Percentiles rank a stretch among this genome's conserved stretches.
phyloP scores from a whole-genome alignment of 92 coral and sea anemone species.

The Galaxea fascicularis region DNA sequence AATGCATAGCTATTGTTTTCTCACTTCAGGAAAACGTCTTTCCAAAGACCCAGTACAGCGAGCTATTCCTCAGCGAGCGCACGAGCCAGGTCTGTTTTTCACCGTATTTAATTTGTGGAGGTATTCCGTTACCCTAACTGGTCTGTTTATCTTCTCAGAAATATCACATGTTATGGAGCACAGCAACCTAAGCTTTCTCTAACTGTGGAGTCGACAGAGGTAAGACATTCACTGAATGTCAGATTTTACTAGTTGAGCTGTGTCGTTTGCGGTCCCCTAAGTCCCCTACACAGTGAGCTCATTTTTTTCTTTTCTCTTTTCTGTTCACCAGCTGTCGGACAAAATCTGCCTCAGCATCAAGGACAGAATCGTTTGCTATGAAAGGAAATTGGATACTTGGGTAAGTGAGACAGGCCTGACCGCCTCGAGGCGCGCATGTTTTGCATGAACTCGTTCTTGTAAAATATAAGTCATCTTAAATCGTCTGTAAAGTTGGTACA shows the following conservation, averaged over 20 bases:
- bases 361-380: constrained; percentile 84
- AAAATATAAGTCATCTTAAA: no score
- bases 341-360: constrained; percentile 18
- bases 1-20: background rate
- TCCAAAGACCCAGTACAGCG: constrained; percentile 86
- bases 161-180: constrained; percentile 37
- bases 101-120: background rate
- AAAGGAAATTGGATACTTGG: constrained; percentile 92
- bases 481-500: no score
- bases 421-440: no score
- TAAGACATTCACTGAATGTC: background rate
- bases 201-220: constrained; percentile 37
- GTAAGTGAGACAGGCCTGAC: constrained; percentile 59
- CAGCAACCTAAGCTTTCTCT: constrained; percentile 28
- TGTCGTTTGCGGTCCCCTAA: no score
- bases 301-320: background rate
- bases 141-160: constrained; percentile 13
- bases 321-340: constrained; percentile 16
- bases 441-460: no score
- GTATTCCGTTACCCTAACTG: background rate
- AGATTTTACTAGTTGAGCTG: no score
- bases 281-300: no score
- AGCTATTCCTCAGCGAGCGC: constrained; percentile 86
- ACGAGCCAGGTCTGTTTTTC: constrained; percentile 66
- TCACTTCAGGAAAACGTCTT: constrained; percentile 62